These are phyloP conservation scores for Mesochorus sp. DNA, from an alignment of 2,888 invertebrate genomes.

Conservation along the genomic window DNA sequence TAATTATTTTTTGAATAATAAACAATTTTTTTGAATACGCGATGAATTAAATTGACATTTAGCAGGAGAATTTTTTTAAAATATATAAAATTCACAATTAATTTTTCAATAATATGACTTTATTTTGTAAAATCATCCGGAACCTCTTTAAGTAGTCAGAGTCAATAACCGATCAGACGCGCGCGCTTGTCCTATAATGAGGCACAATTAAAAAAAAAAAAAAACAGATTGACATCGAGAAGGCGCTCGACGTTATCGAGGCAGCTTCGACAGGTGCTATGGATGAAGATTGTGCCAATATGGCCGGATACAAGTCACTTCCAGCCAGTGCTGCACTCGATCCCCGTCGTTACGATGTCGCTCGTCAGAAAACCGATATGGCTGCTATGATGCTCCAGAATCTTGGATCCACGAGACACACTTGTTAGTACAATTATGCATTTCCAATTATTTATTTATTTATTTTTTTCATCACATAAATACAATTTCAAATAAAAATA, in stretches of 20 bases:
- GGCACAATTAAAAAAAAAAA: too few relatives aligned
- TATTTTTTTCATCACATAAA: neutral
- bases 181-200: neutral
- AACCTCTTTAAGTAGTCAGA: neutral
- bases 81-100: too few relatives aligned
- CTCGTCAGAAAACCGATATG: constrained; percentile 90
- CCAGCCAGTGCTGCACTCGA: constrained; percentile 88
- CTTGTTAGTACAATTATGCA: too few relatives aligned
- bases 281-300: constrained; percentile 72
- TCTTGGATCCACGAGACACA: constrained; percentile 86
- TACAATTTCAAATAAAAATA: too few relatives aligned
- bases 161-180: neutral
- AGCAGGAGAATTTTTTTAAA: too few relatives aligned
- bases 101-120: too few relatives aligned
- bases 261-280: constrained; percentile 79
- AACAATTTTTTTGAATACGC: too few relatives aligned
- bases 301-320: constrained; percentile 82
- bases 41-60: too few relatives aligned
- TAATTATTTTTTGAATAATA: too few relatives aligned
- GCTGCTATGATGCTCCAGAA: constrained; percentile 90
- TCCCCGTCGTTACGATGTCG: constrained; percentile 88
- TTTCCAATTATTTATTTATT: too few relatives aligned
- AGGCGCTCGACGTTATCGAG: constrained; percentile 89
- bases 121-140: too few relatives aligned
- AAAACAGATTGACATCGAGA: constrained; percentile 85